Evolutionary conservation across 2,113 vertebrate genomes (phyloP), one percentile per base, ranked within the genome.

Genomic region (Morone chrysops): DNA sequence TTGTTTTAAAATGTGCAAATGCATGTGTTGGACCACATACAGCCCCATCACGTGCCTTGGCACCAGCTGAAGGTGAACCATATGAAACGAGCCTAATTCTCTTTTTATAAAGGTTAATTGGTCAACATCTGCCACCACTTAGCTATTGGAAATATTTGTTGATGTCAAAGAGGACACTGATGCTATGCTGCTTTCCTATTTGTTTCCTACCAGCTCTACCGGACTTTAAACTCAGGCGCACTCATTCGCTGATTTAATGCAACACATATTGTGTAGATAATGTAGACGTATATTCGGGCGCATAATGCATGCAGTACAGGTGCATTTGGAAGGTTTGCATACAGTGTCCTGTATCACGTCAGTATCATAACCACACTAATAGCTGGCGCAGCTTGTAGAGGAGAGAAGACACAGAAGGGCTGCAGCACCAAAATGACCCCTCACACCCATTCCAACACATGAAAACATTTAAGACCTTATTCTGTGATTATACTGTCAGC

Each of bases 91-190:
- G 70, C 78, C 66, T 86, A 87, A 89, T 93, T 93, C 74, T 80
- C 80, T 84, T 91, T 31, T 83, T 66, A 88, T 87, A 90, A 90
- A 91, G 81, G 84, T 90, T 93, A 92, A 95, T 95, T 92, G 89
- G 74, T 86, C 83, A 60, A 83, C 94, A 95, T 95, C 94, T 94
- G 94, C 88, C 86, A 40, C 83, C 89, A 89, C 80, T 94, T 92
- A 90, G 80, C 83, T 80, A 31, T 72, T 88, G 76, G 70, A 87
- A 88, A 80, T 83, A 78, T 86, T 76, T 70, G 74, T 83, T 86
- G 81, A 80, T 85, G 77, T 90, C 86, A 90, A 48, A 77, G 78
- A 89, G 92, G 90, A 90, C 91, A 87, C 74, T 9, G 78, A 68
- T 43, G 67, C 59, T 51, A 14, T 4, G 9, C 72, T 56, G 69